Base-by-base conservation (phyloP, 2,113 vertebrate genomes). In the Andinoacara biseriatus region DNA sequence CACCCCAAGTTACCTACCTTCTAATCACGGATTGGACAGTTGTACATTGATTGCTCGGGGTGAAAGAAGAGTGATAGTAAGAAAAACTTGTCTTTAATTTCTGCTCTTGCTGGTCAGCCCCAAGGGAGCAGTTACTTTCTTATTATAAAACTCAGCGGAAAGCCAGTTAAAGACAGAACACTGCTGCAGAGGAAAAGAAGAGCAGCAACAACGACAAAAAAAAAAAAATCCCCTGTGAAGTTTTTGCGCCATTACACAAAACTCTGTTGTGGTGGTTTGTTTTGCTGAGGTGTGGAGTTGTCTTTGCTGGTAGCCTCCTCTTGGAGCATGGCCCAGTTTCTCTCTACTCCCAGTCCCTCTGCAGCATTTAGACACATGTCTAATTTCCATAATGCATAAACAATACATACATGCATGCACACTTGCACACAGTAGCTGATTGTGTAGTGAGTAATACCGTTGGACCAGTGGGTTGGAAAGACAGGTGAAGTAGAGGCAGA, bases 311-410 rank as follows among this genome's bases (percentile, higher is more conserved):
- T 80, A 81, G 81, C 63, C 81, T 78, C 67, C 82, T 74, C 76
- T 46, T 31, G 81, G 67, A 67, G 76, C 84, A 86, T 93, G 89
- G 85, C 91, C 87, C 83, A 86, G 76, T 93, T 91, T 89, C 60
- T 61, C 46, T 22, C 24, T 58, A 31, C 40, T 54, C 54, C 56
- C 33, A 69, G 24, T 80, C 58, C 86, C 78, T 81, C 83, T 84
- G 88, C 91, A 81, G 83, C 81, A 58, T 60, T 82, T 61, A 79
- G 77, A 87, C 72, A 83, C 61, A 88, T 81, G 74, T 63, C 29
- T 72, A 18, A 72, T 78, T 83, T 80, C 58, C 52, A 13, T 13
- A 18, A 56, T 77, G 59, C 49, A 29, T 81, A 62, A 69, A 75
- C 80, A 77, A 18, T 74, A 77, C 77, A 59, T 29, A 49, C 59